phyloP scores from a whole-genome alignment of 2,888 invertebrate species.

The Kuschelorhynchus macadamiae region DNA sequence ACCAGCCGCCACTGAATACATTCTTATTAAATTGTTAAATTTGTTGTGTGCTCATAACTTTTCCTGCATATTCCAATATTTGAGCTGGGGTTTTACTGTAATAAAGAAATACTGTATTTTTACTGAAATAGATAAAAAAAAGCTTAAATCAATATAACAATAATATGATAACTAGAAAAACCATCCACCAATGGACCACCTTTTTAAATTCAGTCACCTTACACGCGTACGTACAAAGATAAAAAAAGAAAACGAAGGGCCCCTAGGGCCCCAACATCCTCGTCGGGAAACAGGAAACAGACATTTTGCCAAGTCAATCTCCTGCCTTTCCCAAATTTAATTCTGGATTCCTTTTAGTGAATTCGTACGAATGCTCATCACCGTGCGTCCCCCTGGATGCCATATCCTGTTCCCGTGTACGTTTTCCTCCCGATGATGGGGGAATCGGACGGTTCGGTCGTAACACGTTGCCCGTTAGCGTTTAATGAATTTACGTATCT shows the following conservation, averaged over 20 bases:
- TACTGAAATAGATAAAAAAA: too few relatives aligned
- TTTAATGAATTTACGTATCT: not conserved
- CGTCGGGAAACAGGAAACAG: conserved; percentile 45
- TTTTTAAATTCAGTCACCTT: not conserved
- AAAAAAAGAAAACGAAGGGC: conserved; percentile 20
- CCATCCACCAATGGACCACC: too few relatives aligned
- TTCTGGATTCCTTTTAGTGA: conserved; percentile 63
- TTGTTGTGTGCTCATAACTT: too few relatives aligned
- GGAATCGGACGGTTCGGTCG: conserved; percentile 26
- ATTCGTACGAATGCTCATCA: conserved; percentile 44
- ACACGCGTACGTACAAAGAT: not conserved
- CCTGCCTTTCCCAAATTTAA: conserved; percentile 61
- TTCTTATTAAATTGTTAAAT: too few relatives aligned
- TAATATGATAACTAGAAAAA: too few relatives aligned
- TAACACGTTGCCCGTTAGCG: conserved; percentile 15
- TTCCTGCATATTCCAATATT: too few relatives aligned
- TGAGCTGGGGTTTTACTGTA: too few relatives aligned
- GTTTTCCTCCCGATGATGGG: conserved; percentile 17
- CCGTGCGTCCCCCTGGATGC: conserved; percentile 33
- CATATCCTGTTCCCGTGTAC: conserved; percentile 47
- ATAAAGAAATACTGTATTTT: too few relatives aligned
- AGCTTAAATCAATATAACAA: too few relatives aligned
- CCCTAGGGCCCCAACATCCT: conserved; percentile 26
- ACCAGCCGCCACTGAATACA: too few relatives aligned
- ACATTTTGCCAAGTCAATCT: conserved; percentile 63